Evolutionary conservation across 2,888 invertebrate species (phyloP).

Genomic region (Philopedon plagiatum): DNA sequence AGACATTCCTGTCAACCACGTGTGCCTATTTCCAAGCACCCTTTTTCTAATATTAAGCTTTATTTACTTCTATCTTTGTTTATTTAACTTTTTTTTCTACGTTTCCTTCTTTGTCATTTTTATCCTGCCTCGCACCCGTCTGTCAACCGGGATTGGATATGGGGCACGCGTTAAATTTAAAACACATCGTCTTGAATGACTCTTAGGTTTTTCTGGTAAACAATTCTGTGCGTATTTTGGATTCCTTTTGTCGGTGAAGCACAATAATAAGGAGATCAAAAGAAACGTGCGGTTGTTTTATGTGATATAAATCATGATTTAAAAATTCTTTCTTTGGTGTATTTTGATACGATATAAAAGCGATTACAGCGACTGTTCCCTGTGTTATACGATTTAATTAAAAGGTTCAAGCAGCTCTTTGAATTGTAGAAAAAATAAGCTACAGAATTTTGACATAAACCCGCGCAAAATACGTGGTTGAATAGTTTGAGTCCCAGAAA

Average conservation of each 20-base stretch:
- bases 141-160: conserved; percentile 35
- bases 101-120: conserved; percentile 23
- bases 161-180: conserved; percentile 45
- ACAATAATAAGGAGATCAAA: conserved; percentile 35
- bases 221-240: conserved; percentile 46
- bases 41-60: conserved; percentile 23
- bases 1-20: conserved; percentile 2
- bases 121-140: conserved; percentile 24
- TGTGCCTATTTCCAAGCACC: conserved; percentile 11
- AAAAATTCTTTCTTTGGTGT: background rate
- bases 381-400: too few species aligned
- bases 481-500: too few species aligned
- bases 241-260: conserved; percentile 42
- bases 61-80: conserved; percentile 20
- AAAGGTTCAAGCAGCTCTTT: too few species aligned
- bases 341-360: background rate
- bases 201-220: conserved; percentile 44
- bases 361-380: background rate
- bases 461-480: too few species aligned
- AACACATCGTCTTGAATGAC: conserved; percentile 44
- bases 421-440: too few species aligned
- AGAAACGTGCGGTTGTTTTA: conserved; percentile 29
- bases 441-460: too few species aligned
- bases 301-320: conserved; percentile 18
- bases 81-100: conserved; percentile 17